phyloP scores from a whole-genome alignment of 2,888 invertebrate genomes.

The Chalcis sispes region DNA sequence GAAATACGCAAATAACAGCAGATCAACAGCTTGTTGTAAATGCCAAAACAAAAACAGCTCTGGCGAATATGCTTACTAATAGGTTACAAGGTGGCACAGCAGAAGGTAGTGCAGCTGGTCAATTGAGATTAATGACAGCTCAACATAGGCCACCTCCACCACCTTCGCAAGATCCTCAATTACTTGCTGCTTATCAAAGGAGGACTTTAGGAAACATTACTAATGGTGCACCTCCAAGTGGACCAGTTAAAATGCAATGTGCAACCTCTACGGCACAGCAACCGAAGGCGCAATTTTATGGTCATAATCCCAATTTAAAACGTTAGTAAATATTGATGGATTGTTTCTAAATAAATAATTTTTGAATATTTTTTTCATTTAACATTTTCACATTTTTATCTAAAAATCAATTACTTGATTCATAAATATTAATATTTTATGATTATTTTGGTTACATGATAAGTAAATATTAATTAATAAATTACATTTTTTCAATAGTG shows the following conservation, averaged over 20 bases:
- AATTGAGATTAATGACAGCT: conserved; percentile 86
- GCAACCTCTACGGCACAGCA: conserved; percentile 69
- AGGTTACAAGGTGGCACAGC: conserved; percentile 80
- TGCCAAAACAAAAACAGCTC: conserved; percentile 94
- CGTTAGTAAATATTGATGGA: conserved; percentile 70
- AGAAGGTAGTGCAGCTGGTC: conserved; percentile 77
- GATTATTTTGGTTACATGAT: too few species aligned
- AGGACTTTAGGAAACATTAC: conserved; percentile 79
- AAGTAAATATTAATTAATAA: conserved; percentile 16
- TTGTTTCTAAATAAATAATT: neutral
- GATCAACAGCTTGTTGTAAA: conserved; percentile 84
- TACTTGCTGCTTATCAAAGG: conserved; percentile 72
- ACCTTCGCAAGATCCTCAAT: conserved; percentile 75
- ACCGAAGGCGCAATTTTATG: conserved; percentile 89
- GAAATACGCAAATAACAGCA: conserved; percentile 71
- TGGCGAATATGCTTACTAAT: conserved; percentile 95
- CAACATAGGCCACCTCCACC: conserved; percentile 83
- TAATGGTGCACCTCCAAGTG: conserved; percentile 75
- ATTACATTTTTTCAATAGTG: too few species aligned
- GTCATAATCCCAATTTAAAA: conserved; percentile 94
- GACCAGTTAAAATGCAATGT: conserved; percentile 73
- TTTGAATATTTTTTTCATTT: conserved; percentile 5
- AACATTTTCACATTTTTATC: neutral
- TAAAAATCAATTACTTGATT: neutral
- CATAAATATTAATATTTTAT: neutral